These are phyloP conservation scores for Onychostoma macrolepis DNA, from an alignment of 2,113 vertebrate species.

Conservation along the genomic window DNA sequence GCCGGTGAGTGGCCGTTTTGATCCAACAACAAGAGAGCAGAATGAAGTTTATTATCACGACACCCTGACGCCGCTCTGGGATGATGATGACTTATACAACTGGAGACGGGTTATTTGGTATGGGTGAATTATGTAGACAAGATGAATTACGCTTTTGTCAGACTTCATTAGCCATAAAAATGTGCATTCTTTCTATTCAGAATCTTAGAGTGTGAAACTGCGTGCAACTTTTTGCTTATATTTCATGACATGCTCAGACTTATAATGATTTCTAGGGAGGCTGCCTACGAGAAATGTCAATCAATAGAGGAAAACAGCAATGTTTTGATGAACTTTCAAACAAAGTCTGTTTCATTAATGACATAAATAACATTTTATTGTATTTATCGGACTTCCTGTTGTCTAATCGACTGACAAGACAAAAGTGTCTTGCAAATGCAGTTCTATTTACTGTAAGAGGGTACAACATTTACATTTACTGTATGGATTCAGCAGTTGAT, in stretches of 20 bases:
- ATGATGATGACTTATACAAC: constrained; percentile 48
- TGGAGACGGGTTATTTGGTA: constrained; percentile 53
- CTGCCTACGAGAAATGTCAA: neutral
- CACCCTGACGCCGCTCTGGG: constrained; percentile 25
- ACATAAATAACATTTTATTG: neutral
- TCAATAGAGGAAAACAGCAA: constrained; percentile 3
- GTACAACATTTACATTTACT: neutral
- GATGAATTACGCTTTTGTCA: constrained; percentile 52
- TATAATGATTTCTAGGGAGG: constrained; percentile 7
- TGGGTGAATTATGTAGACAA: constrained; percentile 57
- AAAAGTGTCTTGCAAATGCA: neutral
- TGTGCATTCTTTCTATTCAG: constrained; percentile 47
- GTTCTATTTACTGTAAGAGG: neutral
- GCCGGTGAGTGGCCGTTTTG: constrained; percentile 64
- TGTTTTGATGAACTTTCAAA: constrained; percentile 17
- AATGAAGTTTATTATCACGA: constrained; percentile 61
- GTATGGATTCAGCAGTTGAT: neutral
- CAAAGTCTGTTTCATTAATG: neutral
- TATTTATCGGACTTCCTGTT: neutral
- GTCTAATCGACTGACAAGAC: neutral
- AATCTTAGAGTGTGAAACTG: constrained; percentile 22
- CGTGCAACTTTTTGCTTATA: constrained; percentile 25
- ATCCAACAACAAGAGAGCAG: constrained; percentile 64
- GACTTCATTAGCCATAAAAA: constrained; percentile 53
- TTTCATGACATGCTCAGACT: constrained; percentile 1